These are phyloP conservation scores for Polypterus bichir DNA, from an alignment of 2,113 vertebrate species.

Conservation along the genomic window DNA sequence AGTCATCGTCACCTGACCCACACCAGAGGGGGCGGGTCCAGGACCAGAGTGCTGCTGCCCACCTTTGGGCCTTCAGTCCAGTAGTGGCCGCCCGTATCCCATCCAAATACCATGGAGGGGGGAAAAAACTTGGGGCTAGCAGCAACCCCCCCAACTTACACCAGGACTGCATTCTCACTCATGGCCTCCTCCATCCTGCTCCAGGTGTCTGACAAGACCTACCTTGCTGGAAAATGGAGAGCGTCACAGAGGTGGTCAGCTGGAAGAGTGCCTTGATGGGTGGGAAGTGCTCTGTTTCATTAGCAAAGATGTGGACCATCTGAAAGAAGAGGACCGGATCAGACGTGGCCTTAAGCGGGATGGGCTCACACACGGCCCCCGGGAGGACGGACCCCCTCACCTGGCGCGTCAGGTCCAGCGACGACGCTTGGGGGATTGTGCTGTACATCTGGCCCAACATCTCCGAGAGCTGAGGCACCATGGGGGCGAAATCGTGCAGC, in stretches of 20 bases:
- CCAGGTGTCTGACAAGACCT: constrained; percentile 31
- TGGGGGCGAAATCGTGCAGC: constrained; percentile 91
- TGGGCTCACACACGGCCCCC: background rate
- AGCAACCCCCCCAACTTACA: constrained; percentile 3
- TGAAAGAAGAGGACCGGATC: constrained; percentile 34
- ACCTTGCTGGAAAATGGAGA: constrained; percentile 98
- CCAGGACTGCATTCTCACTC: background rate
- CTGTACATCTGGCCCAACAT: constrained; percentile 99
- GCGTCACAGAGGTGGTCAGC: constrained; percentile 90
- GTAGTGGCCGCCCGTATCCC: too few relatives aligned
- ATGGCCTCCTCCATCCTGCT: constrained; percentile 23
- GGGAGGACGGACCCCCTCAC: constrained; percentile 36
- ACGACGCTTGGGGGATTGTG: constrained; percentile 94
- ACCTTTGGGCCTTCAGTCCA: too few relatives aligned
- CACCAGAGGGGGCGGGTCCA: too few relatives aligned
- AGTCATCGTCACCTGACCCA: too few relatives aligned
- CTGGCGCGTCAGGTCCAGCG: constrained; percentile 93
- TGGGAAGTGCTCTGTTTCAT: constrained; percentile 86
- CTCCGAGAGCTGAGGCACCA: constrained; percentile 94
- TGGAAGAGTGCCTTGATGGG: constrained; percentile 96
- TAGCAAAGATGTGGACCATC: constrained; percentile 97
- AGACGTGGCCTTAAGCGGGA: background rate
- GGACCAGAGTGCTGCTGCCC: too few relatives aligned
- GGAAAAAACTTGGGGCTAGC: constrained; percentile 7
- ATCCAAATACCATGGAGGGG: too few relatives aligned